A percentile compares a stretch with the other conserved stretches of the same genome.
Conservation (phyloP, 2,888 invertebrate species). For the Hypercompe scribonia region DNA sequence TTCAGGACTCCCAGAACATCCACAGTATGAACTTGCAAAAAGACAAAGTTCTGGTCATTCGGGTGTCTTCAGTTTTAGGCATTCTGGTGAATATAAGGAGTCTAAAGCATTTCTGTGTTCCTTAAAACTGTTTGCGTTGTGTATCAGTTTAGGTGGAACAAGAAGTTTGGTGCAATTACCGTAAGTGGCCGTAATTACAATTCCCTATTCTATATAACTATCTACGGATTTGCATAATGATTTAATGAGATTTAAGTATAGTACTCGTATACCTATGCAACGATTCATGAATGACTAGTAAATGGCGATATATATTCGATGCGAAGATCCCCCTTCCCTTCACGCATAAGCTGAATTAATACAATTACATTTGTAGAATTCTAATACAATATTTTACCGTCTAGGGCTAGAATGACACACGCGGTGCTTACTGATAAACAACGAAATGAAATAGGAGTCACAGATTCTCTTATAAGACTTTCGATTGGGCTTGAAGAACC, state of each 20-base stretch:
- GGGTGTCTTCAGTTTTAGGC: conserved; percentile 96
- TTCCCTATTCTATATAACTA: not conserved
- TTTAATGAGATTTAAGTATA: not conserved
- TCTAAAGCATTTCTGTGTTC: conserved; percentile 91
- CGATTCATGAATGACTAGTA: too few species aligned
- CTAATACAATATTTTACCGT: conserved; percentile 46
- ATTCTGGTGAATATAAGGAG: conserved; percentile 91
- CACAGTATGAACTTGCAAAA: conserved; percentile 92
- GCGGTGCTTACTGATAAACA: conserved; percentile 94
- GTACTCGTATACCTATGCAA: too few species aligned
- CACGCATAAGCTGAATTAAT: not conserved
- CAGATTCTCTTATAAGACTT: conserved; percentile 93
- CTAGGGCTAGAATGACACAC: conserved; percentile 96
- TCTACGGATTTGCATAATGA: too few species aligned
- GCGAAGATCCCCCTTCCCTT: too few species aligned
- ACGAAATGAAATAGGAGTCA: conserved; percentile 91
- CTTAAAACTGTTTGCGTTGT: conserved; percentile 93
- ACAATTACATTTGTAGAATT: not conserved
- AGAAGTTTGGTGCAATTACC: conserved; percentile 98
- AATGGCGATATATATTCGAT: too few species aligned
- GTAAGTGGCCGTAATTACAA: conserved; percentile 84
- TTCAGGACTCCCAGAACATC: conserved; percentile 92
- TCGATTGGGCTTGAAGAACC: conserved; percentile 96
- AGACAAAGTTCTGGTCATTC: conserved; percentile 95
- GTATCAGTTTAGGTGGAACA: conserved; percentile 98